Conservation (phyloP, 1,140 invertebrate species). For the Microplitis mediator region DNA sequence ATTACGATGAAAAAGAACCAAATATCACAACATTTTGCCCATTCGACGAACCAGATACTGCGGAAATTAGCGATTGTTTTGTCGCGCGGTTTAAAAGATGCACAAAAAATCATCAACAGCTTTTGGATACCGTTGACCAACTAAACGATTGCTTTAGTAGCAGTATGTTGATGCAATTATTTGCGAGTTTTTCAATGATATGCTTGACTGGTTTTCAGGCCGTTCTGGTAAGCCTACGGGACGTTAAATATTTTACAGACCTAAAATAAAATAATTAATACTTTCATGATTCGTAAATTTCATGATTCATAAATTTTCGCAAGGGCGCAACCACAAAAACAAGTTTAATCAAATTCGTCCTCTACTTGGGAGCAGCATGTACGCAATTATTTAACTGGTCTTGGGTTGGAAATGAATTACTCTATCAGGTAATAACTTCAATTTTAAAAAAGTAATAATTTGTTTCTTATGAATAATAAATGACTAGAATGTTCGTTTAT, state of each 20-base stretch:
- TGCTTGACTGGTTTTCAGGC: slow-evolving; percentile 45
- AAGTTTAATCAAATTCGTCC: slow-evolving; percentile 2
- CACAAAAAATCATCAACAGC: slow-evolving; percentile 38
- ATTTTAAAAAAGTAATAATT: no score
- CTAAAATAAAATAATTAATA: no score
- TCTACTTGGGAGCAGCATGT: slow-evolving; percentile 11
- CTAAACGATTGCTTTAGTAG: slow-evolving; percentile 38
- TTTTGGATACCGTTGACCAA: slow-evolving; percentile 32
- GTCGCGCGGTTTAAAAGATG: slow-evolving; percentile 30
- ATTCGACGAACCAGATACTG: background rate
- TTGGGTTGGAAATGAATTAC: slow-evolving; percentile 13
- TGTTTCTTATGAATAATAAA: no score
- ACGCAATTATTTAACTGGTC: slow-evolving; percentile 14
- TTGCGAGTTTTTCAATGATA: slow-evolving; percentile 42
- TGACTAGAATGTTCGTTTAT: no score
- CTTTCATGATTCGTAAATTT: no score
- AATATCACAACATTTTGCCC: background rate
- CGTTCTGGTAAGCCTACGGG: slow-evolving; percentile 34
- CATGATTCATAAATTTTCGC: no score
- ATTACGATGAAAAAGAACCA: no score
- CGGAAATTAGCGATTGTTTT: slow-evolving; percentile 12
- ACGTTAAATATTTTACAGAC: no score
- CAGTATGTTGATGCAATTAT: slow-evolving; percentile 41
- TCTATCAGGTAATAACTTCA: background rate
- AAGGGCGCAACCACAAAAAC: background rate